phyloP scores from a whole-genome alignment of 2,888 invertebrate species.

The Lutraria lutraria region DNA sequence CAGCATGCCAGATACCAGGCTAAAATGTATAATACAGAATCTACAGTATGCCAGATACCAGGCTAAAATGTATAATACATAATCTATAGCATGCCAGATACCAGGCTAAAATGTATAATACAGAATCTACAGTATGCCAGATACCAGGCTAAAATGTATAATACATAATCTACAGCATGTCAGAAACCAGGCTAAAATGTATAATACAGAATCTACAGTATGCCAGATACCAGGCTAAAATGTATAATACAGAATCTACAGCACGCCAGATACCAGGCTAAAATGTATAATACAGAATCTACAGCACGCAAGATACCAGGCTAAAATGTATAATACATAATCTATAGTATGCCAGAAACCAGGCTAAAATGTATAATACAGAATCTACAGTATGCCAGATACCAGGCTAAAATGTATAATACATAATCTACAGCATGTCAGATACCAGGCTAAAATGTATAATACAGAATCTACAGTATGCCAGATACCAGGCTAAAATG shows the following conservation, averaged over 20 bases:
- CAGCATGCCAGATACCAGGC: conserved; percentile 84
- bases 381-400: conserved; percentile 82
- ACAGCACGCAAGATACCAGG: conserved; percentile 84
- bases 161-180: conserved; percentile 81
- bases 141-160: conserved; percentile 83
- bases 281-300: conserved; percentile 73
- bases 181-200: conserved; percentile 83
- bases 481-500: conserved; percentile 83
- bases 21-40: conserved; percentile 76
- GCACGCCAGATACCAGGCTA: conserved; percentile 84
- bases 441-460: conserved; percentile 82
- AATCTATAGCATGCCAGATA: conserved; percentile 82
- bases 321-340: conserved; percentile 77
- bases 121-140: conserved; percentile 82
- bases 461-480: conserved; percentile 80
- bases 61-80: conserved; percentile 82
- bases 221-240: conserved; percentile 83
- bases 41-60: conserved; percentile 83
- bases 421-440: conserved; percentile 82
- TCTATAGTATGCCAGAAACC: conserved; percentile 83
- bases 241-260: conserved; percentile 77
- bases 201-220: conserved; percentile 81
- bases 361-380: conserved; percentile 82
- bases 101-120: conserved; percentile 83
- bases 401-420: conserved; percentile 82